A percentile compares a stretch with the other conserved stretches of the same genome.
These are phyloP conservation scores for Nasonia vitripennis DNA, from an alignment of 1,140 invertebrate species.

Conservation along the genomic window DNA sequence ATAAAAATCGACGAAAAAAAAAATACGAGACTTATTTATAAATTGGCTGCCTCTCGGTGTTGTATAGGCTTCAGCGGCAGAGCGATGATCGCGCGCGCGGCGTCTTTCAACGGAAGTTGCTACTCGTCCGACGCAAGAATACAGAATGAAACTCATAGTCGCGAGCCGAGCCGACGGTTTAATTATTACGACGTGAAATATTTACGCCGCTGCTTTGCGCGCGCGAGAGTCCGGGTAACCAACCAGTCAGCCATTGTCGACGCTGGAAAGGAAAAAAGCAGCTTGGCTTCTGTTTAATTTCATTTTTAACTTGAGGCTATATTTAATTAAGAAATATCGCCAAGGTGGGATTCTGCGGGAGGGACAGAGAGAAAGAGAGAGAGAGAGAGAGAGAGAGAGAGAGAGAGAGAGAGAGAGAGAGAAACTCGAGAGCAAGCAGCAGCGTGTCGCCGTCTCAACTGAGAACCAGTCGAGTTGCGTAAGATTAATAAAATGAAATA, in stretches of 20 bases:
- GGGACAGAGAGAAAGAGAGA: slow-evolving; percentile 2
- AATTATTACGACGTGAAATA: slow-evolving; percentile 71
- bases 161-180: slow-evolving; percentile 67
- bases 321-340: slow-evolving; percentile 74
- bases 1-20: slow-evolving; percentile 30
- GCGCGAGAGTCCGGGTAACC: slow-evolving; percentile 55
- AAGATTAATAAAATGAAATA: slow-evolving; percentile 50
- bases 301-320: slow-evolving; percentile 69
- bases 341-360: slow-evolving; percentile 47
- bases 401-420: not conserved
- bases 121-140: slow-evolving; percentile 53
- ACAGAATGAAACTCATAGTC: slow-evolving; percentile 66
- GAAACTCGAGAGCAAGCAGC: not conserved
- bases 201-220: slow-evolving; percentile 63
- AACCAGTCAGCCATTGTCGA: slow-evolving; percentile 69
- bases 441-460: not conserved
- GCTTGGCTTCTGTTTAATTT: slow-evolving; percentile 69
- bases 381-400: slow-evolving; percentile 3
- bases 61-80: not conserved
- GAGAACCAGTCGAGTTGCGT: slow-evolving; percentile 7
- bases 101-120: slow-evolving; percentile 54
- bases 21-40: slow-evolving; percentile 19
- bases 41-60: slow-evolving; percentile 28
- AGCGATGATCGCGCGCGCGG: slow-evolving; percentile 49
- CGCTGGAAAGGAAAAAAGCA: slow-evolving; percentile 57